These are phyloP conservation scores for Frankliniella fusca DNA, from an alignment of 2,888 invertebrate genomes.

Conservation along the genomic window DNA sequence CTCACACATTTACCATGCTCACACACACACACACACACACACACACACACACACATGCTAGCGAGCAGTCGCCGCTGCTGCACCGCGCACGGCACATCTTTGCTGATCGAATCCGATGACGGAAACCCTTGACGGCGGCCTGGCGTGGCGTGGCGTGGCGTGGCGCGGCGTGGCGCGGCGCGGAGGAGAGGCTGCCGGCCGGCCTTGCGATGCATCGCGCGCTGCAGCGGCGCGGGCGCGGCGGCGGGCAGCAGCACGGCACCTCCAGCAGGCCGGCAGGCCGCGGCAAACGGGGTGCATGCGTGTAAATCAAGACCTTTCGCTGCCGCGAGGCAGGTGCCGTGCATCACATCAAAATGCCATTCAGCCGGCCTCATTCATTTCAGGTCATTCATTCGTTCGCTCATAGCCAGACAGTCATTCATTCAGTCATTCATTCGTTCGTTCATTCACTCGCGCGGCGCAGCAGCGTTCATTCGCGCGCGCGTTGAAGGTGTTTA, in stretches of 20 bases:
- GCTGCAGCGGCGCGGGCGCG: background rate
- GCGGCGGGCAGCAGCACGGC: background rate
- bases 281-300: background rate
- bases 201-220: background rate
- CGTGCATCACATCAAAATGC: background rate
- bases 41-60: too few species aligned
- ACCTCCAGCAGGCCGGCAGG: background rate
- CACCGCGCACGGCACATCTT: background rate
- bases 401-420: background rate
- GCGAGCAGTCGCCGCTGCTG: too few species aligned
- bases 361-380: slow-evolving; percentile 8
- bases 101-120: background rate
- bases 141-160: background rate
- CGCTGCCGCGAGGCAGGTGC: background rate
- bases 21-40: too few species aligned
- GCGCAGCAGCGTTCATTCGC: background rate
- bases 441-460: background rate
- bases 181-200: background rate
- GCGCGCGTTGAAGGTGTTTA: background rate
- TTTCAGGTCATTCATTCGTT: background rate
- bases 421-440: background rate
- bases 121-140: background rate
- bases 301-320: background rate
- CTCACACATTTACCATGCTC: too few species aligned
- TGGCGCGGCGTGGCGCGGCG: too few species aligned